Base-by-base conservation (phyloP, 2,797 vertebrate species). In the Poecilia wingei region DNA sequence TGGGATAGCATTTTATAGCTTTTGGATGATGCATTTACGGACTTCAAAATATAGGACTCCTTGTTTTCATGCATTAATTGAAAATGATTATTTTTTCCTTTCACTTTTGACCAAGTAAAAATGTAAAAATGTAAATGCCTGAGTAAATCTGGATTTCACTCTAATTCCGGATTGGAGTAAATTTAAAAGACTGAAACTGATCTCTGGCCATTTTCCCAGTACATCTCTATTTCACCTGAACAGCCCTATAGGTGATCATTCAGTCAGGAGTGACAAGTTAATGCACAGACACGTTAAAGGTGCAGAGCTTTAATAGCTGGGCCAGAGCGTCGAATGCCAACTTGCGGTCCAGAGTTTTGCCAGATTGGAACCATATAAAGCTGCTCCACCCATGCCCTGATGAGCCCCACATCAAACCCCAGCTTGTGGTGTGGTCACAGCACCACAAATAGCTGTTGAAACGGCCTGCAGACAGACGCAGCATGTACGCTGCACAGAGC, bases 371-470 rank as follows among this genome's bases (percentile, higher is more conserved):
- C 6, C 72, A 86, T 92, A 93, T 89, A 72, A 76, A 82, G 82
- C 88, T 80, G 83, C 91, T 88, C 92, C 93, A 93, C 92, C 94
- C 94, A 90, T 84, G 91, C 90, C 82, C 89, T 81, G 75, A 91
- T 88, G 89, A 55, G 79, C 72, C 80, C 92, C 92, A 94, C 90
- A 92, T 94, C 92, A 93, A 92, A 88, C 87, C 61, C 59, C 12
- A 79, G 89, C 89, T 77, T 90, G 88, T 87, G 92, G 86, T 92
- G 88, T 87, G 89, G 91, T 84, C 87, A 84, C 47, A 80, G 87
- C 25, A 78, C 90, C 89, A 93, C 72, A 76, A 94, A 93, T 88
- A 92, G 87, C 84, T 72, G 84, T 74, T 79, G 59, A 77, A 86
- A 77, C 76, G 36, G 83, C 78, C 82, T 79, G 76, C 74, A 82